These are phyloP conservation scores for Sinohyriopsis cumingii DNA, from an alignment of 2,888 invertebrate species.

Conservation along the genomic window DNA sequence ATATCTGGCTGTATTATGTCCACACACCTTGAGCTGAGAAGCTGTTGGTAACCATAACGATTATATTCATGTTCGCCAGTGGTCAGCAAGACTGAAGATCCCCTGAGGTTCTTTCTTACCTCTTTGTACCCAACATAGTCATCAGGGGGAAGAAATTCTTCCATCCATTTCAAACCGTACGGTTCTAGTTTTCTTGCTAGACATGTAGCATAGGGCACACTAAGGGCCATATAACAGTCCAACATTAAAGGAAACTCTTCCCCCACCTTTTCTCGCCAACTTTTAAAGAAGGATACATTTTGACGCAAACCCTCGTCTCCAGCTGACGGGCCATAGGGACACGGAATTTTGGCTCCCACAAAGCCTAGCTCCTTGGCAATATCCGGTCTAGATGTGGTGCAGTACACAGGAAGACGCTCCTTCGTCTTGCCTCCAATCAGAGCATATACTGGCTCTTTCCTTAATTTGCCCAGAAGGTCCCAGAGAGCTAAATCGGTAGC, in stretches of 20 bases:
- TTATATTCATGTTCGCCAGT: constrained; percentile 69
- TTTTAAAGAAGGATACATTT: constrained; percentile 61
- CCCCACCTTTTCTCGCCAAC: constrained; percentile 65
- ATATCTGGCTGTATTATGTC: constrained; percentile 69
- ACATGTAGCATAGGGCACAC: constrained; percentile 60
- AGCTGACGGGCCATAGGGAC: constrained; percentile 65
- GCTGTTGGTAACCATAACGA: constrained; percentile 64
- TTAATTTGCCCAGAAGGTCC: constrained; percentile 65
- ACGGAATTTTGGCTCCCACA: constrained; percentile 65
- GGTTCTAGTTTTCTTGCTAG: constrained; percentile 62
- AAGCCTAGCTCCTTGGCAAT: constrained; percentile 64
- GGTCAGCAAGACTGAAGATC: constrained; percentile 60
- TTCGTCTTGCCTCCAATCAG: constrained; percentile 68
- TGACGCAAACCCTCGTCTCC: constrained; percentile 64
- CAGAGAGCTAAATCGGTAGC: constrained; percentile 67
- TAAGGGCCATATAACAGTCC: constrained; percentile 68
- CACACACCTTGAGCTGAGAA: constrained; percentile 61
- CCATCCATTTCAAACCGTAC: constrained; percentile 66
- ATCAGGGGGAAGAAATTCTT: constrained; percentile 68
- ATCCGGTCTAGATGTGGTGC: constrained; percentile 65
- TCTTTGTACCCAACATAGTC: constrained; percentile 62
- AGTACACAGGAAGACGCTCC: constrained; percentile 64
- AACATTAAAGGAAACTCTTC: constrained; percentile 65
- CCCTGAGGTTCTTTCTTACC: constrained; percentile 54
- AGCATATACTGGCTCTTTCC: constrained; percentile 66